These are phyloP conservation scores for Minunthozetes semirufus DNA, from an alignment of 2,888 invertebrate genomes.

Conservation along the genomic window DNA sequence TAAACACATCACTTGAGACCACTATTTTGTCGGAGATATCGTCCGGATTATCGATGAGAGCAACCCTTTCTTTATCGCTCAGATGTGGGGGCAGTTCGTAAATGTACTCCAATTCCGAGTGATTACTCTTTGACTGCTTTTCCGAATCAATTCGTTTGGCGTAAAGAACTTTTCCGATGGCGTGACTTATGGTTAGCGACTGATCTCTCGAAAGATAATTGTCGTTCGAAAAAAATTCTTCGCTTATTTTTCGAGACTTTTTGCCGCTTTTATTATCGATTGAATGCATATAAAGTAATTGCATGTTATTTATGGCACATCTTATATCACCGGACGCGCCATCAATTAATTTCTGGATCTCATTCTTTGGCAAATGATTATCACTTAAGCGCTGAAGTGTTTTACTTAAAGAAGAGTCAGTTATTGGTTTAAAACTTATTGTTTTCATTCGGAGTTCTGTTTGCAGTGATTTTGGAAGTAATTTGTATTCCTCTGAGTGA, in stretches of 20 bases:
- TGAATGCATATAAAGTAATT: slow-evolving; percentile 23
- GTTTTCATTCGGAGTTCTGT: neutral
- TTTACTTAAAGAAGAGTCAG: slow-evolving; percentile 1
- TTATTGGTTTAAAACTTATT: slow-evolving; percentile 14
- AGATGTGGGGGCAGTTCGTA: neutral
- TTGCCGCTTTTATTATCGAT: neutral
- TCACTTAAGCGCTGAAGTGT: neutral
- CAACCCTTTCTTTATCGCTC: neutral
- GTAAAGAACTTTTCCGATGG: slow-evolving; percentile 31
- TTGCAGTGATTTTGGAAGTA: slow-evolving; percentile 16
- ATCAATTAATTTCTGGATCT: slow-evolving; percentile 18
- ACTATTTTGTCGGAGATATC: neutral
- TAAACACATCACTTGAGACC: slow-evolving; percentile 24
- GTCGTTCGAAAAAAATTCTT: neutral
- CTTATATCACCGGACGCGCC: slow-evolving; percentile 20
- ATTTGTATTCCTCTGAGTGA: slow-evolving; percentile 22
- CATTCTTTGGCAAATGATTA: slow-evolving; percentile 1
- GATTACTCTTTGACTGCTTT: neutral
- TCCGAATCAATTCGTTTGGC: slow-evolving; percentile 20
- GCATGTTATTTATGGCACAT: slow-evolving; percentile 24
- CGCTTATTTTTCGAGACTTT: neutral
- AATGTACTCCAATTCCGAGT: neutral
- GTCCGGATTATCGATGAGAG: slow-evolving; percentile 17
- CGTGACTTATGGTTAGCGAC: slow-evolving; percentile 19
- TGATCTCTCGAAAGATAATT: neutral